A percentile compares a stretch with the other conserved stretches of the same genome.
Conservation (phyloP, 2,888 invertebrate genomes). For the Cheilosia soror region DNA sequence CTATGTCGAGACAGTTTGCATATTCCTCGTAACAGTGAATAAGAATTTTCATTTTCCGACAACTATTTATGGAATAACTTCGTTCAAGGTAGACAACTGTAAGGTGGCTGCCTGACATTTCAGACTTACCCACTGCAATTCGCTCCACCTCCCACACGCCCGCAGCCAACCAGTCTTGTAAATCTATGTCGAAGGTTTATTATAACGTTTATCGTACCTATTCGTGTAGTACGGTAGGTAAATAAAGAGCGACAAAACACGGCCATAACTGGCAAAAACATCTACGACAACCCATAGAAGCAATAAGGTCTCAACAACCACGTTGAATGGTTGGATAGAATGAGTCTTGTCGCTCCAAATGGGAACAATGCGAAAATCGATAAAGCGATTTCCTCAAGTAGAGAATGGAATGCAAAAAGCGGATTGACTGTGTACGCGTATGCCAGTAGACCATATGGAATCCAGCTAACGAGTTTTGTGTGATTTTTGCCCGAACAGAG, state of each 20-base stretch:
- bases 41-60: constrained; percentile 5
- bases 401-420: constrained; percentile 21
- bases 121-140: constrained; percentile 3
- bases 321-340: background rate
- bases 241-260: constrained; percentile 2
- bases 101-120: constrained; percentile 16
- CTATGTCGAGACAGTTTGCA: constrained; percentile 12
- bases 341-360: background rate
- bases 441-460: constrained; percentile 2
- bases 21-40: constrained; percentile 16
- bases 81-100: constrained; percentile 25
- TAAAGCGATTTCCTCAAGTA: constrained; percentile 24
- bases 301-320: constrained; percentile 12
- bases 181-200: background rate
- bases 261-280: constrained; percentile 10
- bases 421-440: constrained; percentile 9
- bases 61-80: constrained; percentile 7
- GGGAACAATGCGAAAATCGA: constrained; percentile 24
- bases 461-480: background rate
- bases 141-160: background rate
- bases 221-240: background rate
- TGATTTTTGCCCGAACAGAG: constrained; percentile 2
- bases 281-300: constrained; percentile 11
- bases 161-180: background rate
- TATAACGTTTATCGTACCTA: constrained; percentile 4